Base-by-base conservation (phyloP, 1,140 invertebrate species). In the Drosophila tropicalis region DNA sequence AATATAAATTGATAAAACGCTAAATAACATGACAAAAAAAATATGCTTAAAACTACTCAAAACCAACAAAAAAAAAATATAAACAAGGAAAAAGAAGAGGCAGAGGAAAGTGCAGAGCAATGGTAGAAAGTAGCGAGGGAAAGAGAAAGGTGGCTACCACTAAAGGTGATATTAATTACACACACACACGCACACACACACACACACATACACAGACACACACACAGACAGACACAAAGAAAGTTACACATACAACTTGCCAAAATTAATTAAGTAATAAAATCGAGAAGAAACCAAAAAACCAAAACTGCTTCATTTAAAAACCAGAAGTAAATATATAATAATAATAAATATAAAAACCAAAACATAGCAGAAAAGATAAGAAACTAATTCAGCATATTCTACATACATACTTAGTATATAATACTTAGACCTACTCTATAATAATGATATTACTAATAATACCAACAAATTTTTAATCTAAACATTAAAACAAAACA, bases 311-410 rank as follows among this genome's bases (percentile, higher is more conserved):
- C 44, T 51, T 51, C 17, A 22, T 51, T 51, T 22, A 22, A 51
- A 51, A 47, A 47, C 15, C 6, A 47, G 19, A 47, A 47, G 15
- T 17, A 47, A 13, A 39, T 13, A 39, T 13, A 39, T 13, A 47
- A 19, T 17, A 47, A 17, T 19, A 19, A 47, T 9, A 47, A 19
- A 47, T 9, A 3, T 3, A 25, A 25, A 25, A 25, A 25, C 5
- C 5, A 17, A 17, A 44, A 15, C 4, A 17, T 9, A 51, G 17
- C 17, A 22, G 17, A 51, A 19, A 51, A 51, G 9, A 22, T 51
- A 51, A 51, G 44, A 51, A 51, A 51, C 44, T 51, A 51, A 51
- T 51, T 51, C 44, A 51, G 44, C 44, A 51, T 51, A 51, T 51
- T 51, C 44, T 51, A 51, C 44, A 51, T 51, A 51, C 44, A 51